A percentile compares a stretch with the other conserved stretches of the same genome.
Evolutionary conservation across 1,140 invertebrate species (phyloP).

Genomic region (Papilio glaucus): DNA sequence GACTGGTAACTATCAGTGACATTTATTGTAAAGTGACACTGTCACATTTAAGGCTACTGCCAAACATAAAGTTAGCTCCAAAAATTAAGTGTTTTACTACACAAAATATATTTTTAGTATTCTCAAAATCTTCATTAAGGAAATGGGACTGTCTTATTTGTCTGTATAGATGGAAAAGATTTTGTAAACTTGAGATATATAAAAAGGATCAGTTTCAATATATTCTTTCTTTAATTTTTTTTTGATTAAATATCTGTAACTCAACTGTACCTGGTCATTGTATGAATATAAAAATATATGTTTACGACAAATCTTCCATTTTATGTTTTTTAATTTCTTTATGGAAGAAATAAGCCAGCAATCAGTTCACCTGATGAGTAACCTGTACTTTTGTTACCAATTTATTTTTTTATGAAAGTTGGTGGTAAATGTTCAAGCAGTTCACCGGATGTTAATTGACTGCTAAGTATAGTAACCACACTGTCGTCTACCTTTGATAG

Average conservation of each 20-base stretch:
- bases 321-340: slow-evolving; percentile 22
- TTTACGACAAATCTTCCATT: slow-evolving; percentile 81
- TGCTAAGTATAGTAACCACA: no score
- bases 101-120: slow-evolving; percentile 61
- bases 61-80: slow-evolving; percentile 44
- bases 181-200: slow-evolving; percentile 40
- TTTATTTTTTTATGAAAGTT: neutral
- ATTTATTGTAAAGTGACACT: slow-evolving; percentile 45
- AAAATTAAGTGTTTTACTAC: slow-evolving; percentile 53
- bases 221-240: slow-evolving; percentile 57
- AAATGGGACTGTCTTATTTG: slow-evolving; percentile 59
- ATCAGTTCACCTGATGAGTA: neutral
- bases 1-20: slow-evolving; percentile 52
- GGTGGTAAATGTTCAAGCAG: no score
- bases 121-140: slow-evolving; percentile 45
- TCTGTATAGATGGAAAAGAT: slow-evolving; percentile 25
- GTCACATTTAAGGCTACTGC: slow-evolving; percentile 40
- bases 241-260: slow-evolving; percentile 70
- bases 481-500: no score
- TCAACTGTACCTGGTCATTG: slow-evolving; percentile 82
- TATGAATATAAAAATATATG: slow-evolving; percentile 80
- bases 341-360: neutral
- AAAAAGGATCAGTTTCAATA: slow-evolving; percentile 46
- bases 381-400: neutral
- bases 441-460: no score